Evolutionary conservation across 2,888 invertebrate genomes (phyloP), one percentile per base, ranked within the genome.

Genomic region (Troilus luridus): DNA sequence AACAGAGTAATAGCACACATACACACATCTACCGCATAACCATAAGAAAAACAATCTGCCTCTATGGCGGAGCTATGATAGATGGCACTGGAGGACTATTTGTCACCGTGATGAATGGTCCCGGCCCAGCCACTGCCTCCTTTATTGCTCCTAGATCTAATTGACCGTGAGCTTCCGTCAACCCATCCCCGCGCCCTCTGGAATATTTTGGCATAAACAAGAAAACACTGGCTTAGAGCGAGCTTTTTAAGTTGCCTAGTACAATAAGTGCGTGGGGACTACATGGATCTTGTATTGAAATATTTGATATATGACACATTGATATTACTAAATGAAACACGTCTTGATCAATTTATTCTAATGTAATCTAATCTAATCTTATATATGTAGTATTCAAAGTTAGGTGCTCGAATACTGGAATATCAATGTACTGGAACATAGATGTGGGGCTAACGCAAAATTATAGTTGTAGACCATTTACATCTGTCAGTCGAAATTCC

Each of bases 121-220:
- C n/a, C 12, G 24, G 85, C 21, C 0, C 56, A 85, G 85, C 41
- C 54, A 56, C 56, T 85, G 85, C 56, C 85, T 85, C 85, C 85
- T 85, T 21, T 85, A 85, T 85, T 85, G 11, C 85, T 58, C 56
- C 56, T 58, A 85, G 85, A 85, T 85, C 85, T 85, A 85, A 85
- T 85, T 85, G 85, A 85, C 85, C 85, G 85, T 85, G 85, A 58
- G 56, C 56, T 85, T 56, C 85, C 56, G 85, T 85, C 56, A 85
- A 85, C 85, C 85, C 21, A 41, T 58, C 85, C 27, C 21, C 17
- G 27, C 27, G 7, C 24, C 67, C 72, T 77, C 72, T 77, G 72
- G 72, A 77, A 77, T 77, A 77, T 77, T 77, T 77, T 77, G 72
- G 72, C 72, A 77, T 77, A 77, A 77, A 77, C 72, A 77, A 77